phyloP scores from a whole-genome alignment of 2,888 invertebrate genomes.

The Sepiola atlantica region DNA sequence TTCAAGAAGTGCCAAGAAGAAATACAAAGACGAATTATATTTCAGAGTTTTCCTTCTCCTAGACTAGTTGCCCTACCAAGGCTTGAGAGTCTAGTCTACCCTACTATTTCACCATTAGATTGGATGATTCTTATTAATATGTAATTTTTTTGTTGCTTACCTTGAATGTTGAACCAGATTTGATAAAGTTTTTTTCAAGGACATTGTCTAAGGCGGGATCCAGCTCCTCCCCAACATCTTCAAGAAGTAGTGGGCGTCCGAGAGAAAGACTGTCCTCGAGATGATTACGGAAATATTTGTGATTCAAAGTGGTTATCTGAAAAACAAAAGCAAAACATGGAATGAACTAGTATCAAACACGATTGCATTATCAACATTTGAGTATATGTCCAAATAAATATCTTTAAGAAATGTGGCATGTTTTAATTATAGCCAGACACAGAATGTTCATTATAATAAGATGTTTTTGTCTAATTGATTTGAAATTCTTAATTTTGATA shows the following conservation, averaged over 20 bases:
- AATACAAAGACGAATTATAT: too few species aligned
- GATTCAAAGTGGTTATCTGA: slow-evolving; percentile 92
- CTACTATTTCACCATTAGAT: too few species aligned
- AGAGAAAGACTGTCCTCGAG: slow-evolving; percentile 90
- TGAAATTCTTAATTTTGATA: too few species aligned
- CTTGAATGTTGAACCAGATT: slow-evolving; percentile 96
- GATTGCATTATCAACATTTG: too few species aligned
- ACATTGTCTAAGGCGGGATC: slow-evolving; percentile 98
- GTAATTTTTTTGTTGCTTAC: slow-evolving; percentile 62
- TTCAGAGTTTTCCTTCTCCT: too few species aligned
- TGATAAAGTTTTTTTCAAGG: slow-evolving; percentile 96
- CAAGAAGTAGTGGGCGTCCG: slow-evolving; percentile 91
- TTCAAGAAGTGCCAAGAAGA: too few species aligned
- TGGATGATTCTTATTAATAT: too few species aligned
- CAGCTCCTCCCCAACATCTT: slow-evolving; percentile 94
- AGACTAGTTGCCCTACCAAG: too few species aligned
- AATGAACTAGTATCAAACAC: background rate
- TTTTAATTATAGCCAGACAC: background rate
- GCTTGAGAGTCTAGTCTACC: too few species aligned
- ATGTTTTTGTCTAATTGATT: too few species aligned
- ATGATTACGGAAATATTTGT: slow-evolving; percentile 95
- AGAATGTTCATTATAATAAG: background rate
- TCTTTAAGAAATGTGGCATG: too few species aligned
- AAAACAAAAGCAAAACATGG: slow-evolving; percentile 49
- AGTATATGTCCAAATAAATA: too few species aligned